Percentiles rank a stretch among this genome's conserved stretches.
These are phyloP conservation scores for Silvanus unidentatus DNA, from an alignment of 2,888 invertebrate genomes.

Conservation along the genomic window DNA sequence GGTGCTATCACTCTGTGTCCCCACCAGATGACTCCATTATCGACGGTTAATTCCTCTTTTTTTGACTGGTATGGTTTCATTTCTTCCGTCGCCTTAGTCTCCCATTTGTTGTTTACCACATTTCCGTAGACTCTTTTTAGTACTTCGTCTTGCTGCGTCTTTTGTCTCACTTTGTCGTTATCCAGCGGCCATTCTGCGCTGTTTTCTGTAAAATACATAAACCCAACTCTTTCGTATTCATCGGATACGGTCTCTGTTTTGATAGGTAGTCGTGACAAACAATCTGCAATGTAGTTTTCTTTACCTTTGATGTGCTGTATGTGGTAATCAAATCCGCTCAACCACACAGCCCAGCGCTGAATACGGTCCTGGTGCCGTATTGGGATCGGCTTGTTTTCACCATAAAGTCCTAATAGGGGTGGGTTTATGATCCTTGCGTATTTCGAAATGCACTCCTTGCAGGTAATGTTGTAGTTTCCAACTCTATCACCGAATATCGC, in stretches of 20 bases:
- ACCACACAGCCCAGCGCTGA: constrained; percentile 1
- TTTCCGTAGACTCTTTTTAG: neutral
- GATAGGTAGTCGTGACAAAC: neutral
- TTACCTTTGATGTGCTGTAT: neutral
- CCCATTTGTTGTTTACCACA: neutral
- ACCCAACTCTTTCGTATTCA: neutral
- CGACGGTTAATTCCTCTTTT: neutral
- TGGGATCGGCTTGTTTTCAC: too few relatives aligned
- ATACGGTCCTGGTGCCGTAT: neutral
- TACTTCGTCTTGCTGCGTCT: neutral
- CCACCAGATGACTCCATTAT: neutral
- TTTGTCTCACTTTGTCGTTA: neutral
- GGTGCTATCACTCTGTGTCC: neutral
- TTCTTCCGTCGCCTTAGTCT: neutral
- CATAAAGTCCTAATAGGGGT: neutral
- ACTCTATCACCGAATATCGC: neutral
- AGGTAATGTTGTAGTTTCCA: neutral
- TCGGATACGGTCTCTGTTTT: neutral
- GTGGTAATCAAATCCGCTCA: neutral
- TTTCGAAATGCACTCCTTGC: neutral
- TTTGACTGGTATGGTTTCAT: neutral
- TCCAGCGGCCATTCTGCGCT: neutral
- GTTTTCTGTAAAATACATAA: neutral
- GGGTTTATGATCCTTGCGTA: neutral
- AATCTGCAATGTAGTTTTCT: neutral